Base-by-base conservation (phyloP, 2,888 invertebrate species). In the Aphodius sticticus region DNA sequence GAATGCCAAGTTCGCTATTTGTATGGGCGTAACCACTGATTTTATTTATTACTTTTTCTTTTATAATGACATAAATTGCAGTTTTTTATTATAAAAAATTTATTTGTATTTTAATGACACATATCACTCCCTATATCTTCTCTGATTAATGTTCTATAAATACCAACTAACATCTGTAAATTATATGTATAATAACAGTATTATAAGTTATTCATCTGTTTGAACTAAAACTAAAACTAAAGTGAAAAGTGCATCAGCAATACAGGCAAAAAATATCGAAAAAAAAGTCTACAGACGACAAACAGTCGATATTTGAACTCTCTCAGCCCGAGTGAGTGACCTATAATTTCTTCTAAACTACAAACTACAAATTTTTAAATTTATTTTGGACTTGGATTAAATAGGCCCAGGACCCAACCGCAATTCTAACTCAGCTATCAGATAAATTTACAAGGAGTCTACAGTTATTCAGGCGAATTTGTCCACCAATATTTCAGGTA, bases 401-500 rank as follows among this genome's bases (percentile, higher is more conserved):
- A 74, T 74, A 74, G 74, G 74, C 74, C 12, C 12, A 0, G 9
- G 74, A 74, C 37, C 74, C 74, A 1, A 74, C 74, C 0, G 74
- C 35, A 36, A 36, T 74, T 14, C 35, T 74, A 26, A 74, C 37
- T 35, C 12, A 37, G 3, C 12, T 74, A 6, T 74, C 74, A 5
- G 74, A 74, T 74, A 81, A 77, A 82, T 86, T 88, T 75, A 88
- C 88, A 81, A 87, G 87, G 85, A 86, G 88, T 84, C 87, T 89
- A 78, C 87, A 86, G 84, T 80, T 88, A 80, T 85, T 89, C 69
- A 86, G 88, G 81, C 86, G 84, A 77, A 86, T 88, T 81, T 89
- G 88, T 85, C 89, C 88, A 74, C 88, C 88, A 80, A 82, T 88
- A 78, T 88, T 88, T 78, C 88, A 89, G 88, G 89, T 89, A 89